A percentile compares a stretch with the other conserved stretches of the same genome.
phyloP scores from a whole-genome alignment of 2,888 invertebrate genomes.

The Drosophila anceps region DNA sequence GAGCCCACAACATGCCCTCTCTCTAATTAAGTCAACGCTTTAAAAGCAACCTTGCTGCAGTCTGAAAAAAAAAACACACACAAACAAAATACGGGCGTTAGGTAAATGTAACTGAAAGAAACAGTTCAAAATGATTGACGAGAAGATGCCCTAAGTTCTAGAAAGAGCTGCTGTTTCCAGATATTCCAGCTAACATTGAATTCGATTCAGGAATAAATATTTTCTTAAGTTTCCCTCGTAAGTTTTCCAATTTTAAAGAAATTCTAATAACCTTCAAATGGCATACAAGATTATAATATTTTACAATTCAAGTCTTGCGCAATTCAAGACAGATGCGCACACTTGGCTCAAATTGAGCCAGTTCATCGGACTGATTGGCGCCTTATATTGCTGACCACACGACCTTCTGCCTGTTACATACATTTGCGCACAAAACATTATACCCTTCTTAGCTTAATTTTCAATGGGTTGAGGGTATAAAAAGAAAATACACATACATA shows the following conservation, averaged over 20 bases:
- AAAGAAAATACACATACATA: constrained; percentile 1
- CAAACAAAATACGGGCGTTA: constrained; percentile 27
- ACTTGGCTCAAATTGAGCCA: too few relatives aligned
- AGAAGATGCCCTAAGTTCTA: not conserved
- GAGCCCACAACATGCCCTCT: not conserved
- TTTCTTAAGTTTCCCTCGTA: too few relatives aligned
- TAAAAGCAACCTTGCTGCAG: constrained; percentile 53
- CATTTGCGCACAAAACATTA: not conserved
- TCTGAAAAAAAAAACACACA: constrained; percentile 21
- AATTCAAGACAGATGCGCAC: too few relatives aligned
- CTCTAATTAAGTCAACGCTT: constrained; percentile 64
- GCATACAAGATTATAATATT: too few relatives aligned
- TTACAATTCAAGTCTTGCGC: too few relatives aligned
- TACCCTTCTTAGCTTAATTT: not conserved
- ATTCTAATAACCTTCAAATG: too few relatives aligned
- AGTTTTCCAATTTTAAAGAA: too few relatives aligned
- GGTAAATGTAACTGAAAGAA: constrained; percentile 5
- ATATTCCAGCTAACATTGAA: not conserved
- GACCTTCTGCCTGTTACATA: not conserved
- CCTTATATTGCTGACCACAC: not conserved
- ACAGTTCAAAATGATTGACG: not conserved
- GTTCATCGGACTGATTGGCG: not conserved
- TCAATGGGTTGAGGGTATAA: not conserved
- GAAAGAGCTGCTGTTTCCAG: not conserved
- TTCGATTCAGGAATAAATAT: too few relatives aligned